Base-by-base conservation (phyloP, 1,140 invertebrate species). In the Planococcus citri region DNA sequence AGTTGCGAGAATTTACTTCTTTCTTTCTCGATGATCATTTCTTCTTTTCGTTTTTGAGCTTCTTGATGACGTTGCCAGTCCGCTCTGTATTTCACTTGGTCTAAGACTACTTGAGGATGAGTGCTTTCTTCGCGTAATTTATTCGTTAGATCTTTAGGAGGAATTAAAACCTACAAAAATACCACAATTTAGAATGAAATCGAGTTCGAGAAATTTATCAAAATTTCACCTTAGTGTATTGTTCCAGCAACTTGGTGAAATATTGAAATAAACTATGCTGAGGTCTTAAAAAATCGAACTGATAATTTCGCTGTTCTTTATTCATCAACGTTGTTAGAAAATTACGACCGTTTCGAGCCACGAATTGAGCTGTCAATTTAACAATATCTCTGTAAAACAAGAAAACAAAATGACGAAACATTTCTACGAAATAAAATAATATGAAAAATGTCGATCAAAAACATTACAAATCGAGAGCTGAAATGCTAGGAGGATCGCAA, bases 311-410 rank as follows among this genome's bases (percentile, higher is more conserved):
- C 75, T 98, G 94, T 77, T 99, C 97, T 25, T 95, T 84, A 75
- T 97, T 98, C 96, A 99, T 99, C 9, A 99, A 78, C 76, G 96
- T 97, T 2, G 95, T 98, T 3, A 99, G 81, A 78, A 99, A 99
- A 77, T 98, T 94, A 6, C 97, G 84, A 3, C 97, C 97, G 81
- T 99, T 99, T 76, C 96, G 82, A 0, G 97, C 97, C 0, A 99
- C 97, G 84, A 99, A 99, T 78, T 98, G 94, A 0, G 97, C 97
- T 1, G 97, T 99, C 9, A 99, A 78, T 77, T 97, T 97, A 0
- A 99, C 95, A 73, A 98, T 93, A 79, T 99, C 97, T 72, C 92
- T 94, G 75, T 71, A 84, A 83, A 73, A 72, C 41, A 60, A 73
- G 70, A 71, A 71, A 70, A 38, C 9, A 71, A 25, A 68, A 41